Percentiles rank a stretch among this genome's conserved stretches.
Evolutionary conservation across 2,888 invertebrate genomes (phyloP).

Genomic region (Philhelius pedissequus): DNA sequence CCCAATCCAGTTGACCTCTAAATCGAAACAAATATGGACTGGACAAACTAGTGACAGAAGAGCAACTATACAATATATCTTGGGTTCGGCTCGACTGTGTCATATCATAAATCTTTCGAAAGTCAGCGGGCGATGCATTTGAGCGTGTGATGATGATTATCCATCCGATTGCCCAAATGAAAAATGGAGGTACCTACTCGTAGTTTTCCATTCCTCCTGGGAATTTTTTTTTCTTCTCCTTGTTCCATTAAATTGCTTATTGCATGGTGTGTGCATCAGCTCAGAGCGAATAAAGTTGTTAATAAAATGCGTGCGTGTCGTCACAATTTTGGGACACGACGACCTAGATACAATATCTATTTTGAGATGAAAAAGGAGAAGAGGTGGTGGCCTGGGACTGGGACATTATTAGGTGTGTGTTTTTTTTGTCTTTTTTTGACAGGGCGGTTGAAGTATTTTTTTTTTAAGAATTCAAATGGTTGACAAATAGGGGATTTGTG

Average conservation of each 20-base stretch:
- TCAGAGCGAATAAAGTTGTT: conserved; percentile 7
- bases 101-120: conserved; percentile 29
- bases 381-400: not conserved
- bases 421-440: conserved; percentile 30
- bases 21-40: conserved; percentile 22
- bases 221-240: not conserved
- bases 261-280: not conserved
- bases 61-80: conserved; percentile 9
- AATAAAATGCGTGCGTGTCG: conserved; percentile 36
- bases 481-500: conserved; percentile 33
- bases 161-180: conserved; percentile 9
- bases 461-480: conserved; percentile 6
- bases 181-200: not conserved
- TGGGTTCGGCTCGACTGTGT: conserved; percentile 1
- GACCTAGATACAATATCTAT: conserved; percentile 65
- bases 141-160: conserved; percentile 44
- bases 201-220: not conserved
- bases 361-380: conserved; percentile 36
- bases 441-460: conserved; percentile 6
- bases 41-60: conserved; percentile 44
- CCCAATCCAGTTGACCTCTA: conserved; percentile 56
- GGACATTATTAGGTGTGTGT: conserved; percentile 28
- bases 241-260: not conserved
- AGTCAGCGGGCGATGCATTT: conserved; percentile 41
- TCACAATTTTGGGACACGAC: conserved; percentile 20